Conservation (phyloP, 92 coral and sea anemone species). For the Bergia puertoricense region DNA sequence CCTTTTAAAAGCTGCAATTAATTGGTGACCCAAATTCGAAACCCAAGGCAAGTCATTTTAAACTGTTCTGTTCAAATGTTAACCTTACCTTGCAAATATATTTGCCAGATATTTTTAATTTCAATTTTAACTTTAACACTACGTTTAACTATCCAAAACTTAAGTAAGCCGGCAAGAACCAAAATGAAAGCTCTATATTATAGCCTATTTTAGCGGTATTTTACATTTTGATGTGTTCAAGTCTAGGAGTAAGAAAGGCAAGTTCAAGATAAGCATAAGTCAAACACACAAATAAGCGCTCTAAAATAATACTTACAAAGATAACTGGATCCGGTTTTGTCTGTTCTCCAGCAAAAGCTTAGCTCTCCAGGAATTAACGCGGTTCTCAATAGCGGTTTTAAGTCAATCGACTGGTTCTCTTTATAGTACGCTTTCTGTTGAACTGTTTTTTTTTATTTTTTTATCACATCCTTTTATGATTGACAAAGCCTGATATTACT, state of each 20-base stretch:
- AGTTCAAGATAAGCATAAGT: neutral
- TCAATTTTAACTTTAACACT: too few species aligned
- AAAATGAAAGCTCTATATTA: neutral
- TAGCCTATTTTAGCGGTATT: neutral
- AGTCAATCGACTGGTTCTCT: neutral
- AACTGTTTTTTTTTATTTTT: neutral
- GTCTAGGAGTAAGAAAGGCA: neutral
- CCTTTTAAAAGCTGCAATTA: neutral
- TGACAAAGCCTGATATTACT: neutral
- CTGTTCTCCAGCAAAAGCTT: neutral
- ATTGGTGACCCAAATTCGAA: neutral
- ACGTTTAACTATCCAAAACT: neutral
- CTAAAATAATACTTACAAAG: neutral
- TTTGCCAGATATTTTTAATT: neutral
- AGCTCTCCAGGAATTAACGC: neutral
- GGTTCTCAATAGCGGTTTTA: neutral
- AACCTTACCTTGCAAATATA: neutral
- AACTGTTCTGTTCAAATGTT: neutral
- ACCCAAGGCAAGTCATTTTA: neutral
- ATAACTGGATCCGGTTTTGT: neutral
- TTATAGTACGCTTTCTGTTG: neutral
- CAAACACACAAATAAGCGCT: neutral
- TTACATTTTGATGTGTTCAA: too few species aligned
- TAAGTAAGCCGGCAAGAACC: neutral
- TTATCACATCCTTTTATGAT: neutral